Evolutionary conservation across 2,888 invertebrate genomes (phyloP).

Genomic region (Dolichopus griseipennis): DNA sequence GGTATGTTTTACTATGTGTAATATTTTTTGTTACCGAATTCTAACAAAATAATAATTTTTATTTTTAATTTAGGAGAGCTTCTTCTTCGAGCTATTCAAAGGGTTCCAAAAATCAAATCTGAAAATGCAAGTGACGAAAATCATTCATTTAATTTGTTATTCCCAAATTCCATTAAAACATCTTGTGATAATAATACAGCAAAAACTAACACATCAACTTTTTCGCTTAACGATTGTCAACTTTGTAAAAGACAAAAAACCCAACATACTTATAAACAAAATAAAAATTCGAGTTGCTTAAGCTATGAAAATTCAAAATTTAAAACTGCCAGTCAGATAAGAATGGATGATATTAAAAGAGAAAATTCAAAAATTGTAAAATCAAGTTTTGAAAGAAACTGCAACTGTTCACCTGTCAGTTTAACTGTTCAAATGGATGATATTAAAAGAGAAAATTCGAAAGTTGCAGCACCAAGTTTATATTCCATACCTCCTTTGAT

Average conservation of each 20-base stretch:
- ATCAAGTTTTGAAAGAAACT: background rate
- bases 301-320: background rate
- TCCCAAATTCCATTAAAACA: constrained; percentile 11
- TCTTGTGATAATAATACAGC: constrained; percentile 12
- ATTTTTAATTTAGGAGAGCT: constrained; percentile 47
- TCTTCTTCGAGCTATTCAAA: constrained; percentile 49
- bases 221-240: constrained; percentile 32
- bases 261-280: constrained; percentile 33
- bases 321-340: background rate
- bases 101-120: constrained; percentile 38
- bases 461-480: constrained; percentile 8
- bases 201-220: constrained; percentile 22
- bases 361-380: background rate
- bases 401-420: background rate
- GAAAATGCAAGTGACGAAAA: constrained; percentile 23
- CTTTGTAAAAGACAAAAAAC: constrained; percentile 44
- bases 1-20: constrained; percentile 17
- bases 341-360: too few species aligned
- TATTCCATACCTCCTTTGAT: constrained; percentile 15
- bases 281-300: background rate
- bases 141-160: constrained; percentile 21
- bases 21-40: too few species aligned
- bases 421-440: constrained; percentile 15
- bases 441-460: background rate
- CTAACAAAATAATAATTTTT: constrained; percentile 15